These are phyloP conservation scores for Bombylius major DNA, from an alignment of 2,888 invertebrate species.

Conservation along the genomic window DNA sequence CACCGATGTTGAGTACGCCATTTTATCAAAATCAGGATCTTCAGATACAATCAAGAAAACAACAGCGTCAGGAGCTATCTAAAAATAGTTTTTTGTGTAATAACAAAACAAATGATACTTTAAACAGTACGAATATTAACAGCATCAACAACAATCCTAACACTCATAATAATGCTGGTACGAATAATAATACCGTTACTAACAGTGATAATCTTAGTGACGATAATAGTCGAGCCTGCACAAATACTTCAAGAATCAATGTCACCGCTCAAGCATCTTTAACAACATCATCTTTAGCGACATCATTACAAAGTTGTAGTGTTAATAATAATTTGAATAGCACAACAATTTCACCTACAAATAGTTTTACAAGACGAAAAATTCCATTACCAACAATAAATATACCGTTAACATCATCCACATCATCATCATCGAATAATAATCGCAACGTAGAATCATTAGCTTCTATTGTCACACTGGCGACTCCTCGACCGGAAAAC, in stretches of 20 bases:
- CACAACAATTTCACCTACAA: conserved; percentile 26
- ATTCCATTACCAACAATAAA: conserved; percentile 21
- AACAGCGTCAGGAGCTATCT: conserved; percentile 20
- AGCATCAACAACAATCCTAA: conserved; percentile 18
- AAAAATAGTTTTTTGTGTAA: conserved; percentile 20
- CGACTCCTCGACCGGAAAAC: conserved; percentile 69
- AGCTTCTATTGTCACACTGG: conserved; percentile 40
- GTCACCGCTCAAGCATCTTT: conserved; percentile 10
- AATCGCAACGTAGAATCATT: conserved; percentile 27
- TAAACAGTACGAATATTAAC: conserved; percentile 20
- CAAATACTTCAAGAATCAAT: conserved; percentile 1
- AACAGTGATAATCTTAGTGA: conserved; percentile 15
- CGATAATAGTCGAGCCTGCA: conserved; percentile 17
- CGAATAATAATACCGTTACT: conserved; percentile 7
- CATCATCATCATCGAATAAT: conserved; percentile 19
- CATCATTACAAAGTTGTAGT: conserved; percentile 11
- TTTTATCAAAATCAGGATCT: conserved; percentile 15
- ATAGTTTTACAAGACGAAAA: conserved; percentile 33
- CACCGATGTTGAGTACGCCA: conserved; percentile 40
- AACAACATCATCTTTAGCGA: conserved; percentile 24
- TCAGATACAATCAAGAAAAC: conserved; percentile 15
- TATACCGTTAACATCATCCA: conserved; percentile 24
- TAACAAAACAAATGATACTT: conserved; percentile 12
- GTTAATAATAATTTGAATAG: conserved; percentile 14
- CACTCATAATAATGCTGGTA: conserved; percentile 6